phyloP scores from a whole-genome alignment of 1,140 invertebrate genomes.

The Lasaia peninsularis region DNA sequence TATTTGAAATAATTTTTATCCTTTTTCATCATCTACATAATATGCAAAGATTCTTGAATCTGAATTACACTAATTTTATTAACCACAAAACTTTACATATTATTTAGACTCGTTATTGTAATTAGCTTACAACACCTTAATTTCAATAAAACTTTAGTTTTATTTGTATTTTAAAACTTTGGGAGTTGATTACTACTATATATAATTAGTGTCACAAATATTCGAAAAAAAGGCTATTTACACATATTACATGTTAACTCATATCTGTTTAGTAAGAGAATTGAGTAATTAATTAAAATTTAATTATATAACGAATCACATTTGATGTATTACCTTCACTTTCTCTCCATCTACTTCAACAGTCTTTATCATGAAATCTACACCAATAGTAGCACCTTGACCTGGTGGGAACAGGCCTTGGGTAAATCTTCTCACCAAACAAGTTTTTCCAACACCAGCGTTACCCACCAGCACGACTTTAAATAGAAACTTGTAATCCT shows the following conservation, averaged over 20 bases:
- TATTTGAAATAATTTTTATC: no score
- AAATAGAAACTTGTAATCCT: constrained; percentile 98
- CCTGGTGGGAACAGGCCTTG: constrained; percentile 96
- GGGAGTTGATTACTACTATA: no score
- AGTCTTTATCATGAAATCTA: constrained; percentile 99
- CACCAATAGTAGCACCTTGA: constrained; percentile 99
- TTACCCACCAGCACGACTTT: constrained; percentile 98
- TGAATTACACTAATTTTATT: no score
- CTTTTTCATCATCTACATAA: no score
- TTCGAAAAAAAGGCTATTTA: no score
- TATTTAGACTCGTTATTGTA: no score
- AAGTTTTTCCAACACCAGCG: constrained; percentile 96
- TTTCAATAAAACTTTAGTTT: no score
- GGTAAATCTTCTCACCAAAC: constrained; percentile 92
- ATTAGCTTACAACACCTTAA: no score
- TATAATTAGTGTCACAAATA: no score
- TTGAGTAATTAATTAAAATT: background rate
- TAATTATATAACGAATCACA: background rate
- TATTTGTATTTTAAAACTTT: no score
- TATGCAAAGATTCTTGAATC: no score
- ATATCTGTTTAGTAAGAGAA: background rate
- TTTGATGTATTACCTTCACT: constrained; percentile 87
- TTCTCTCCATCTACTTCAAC: constrained; percentile 98
- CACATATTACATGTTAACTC: background rate
- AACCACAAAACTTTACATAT: no score